Evolutionary conservation across 2,113 vertebrate species (phyloP).

Genomic region (Lycaon pictus): DNA sequence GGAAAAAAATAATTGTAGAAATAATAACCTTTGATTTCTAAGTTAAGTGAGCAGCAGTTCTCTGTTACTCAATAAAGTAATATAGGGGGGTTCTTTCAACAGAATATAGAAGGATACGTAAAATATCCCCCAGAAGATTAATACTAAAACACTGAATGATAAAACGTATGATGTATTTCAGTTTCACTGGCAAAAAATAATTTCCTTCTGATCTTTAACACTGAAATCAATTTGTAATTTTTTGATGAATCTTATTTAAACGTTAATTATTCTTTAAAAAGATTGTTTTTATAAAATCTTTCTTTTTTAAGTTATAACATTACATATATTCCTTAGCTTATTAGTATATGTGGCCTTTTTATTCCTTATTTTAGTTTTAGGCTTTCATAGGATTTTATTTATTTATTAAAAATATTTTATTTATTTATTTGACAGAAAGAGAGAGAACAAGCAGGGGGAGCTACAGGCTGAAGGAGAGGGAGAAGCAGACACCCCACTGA

Average conservation of each 20-base stretch:
- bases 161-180: not conserved
- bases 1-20: not conserved
- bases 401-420: too few relatives aligned
- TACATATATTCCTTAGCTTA: not conserved
- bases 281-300: not conserved
- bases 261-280: not conserved
- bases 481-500: too few relatives aligned
- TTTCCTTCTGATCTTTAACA: not conserved
- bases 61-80: not conserved
- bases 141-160: not conserved
- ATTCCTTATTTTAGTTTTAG: not conserved
- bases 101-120: not conserved
- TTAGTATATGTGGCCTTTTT: not conserved
- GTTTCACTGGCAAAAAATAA: not conserved
- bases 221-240: not conserved
- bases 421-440: too few relatives aligned
- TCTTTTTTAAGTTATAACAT: not conserved
- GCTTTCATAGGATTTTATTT: not conserved
- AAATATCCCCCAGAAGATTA: not conserved
- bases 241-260: not conserved
- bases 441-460: too few relatives aligned
- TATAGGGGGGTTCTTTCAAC: not conserved
- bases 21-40: not conserved
- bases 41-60: not conserved
- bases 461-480: too few relatives aligned